A percentile compares a stretch with the other conserved stretches of the same genome.
Evolutionary conservation across 2,888 invertebrate genomes (phyloP).

Genomic region (Hypomecis punctinalis): DNA sequence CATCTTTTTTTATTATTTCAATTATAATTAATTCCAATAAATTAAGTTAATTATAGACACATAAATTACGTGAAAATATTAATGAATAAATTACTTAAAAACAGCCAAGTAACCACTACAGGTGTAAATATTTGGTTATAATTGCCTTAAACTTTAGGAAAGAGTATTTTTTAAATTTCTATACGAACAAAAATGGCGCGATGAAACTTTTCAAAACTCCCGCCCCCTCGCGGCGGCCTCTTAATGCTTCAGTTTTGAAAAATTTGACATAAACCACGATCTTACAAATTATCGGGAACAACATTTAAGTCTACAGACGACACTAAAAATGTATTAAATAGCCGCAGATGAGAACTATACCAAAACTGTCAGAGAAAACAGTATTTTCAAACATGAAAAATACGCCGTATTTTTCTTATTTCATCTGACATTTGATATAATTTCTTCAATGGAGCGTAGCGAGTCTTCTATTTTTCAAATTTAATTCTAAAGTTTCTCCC

Average conservation of each 20-base stretch:
- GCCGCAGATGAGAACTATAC: conserved; percentile 38
- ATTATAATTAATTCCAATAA: conserved; percentile 82
- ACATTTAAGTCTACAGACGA: conserved; percentile 77
- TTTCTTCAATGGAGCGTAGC: conserved; percentile 18
- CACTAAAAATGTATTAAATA: conserved; percentile 65
- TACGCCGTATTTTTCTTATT: conserved; percentile 9
- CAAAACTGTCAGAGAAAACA: conserved; percentile 23
- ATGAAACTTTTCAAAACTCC: conserved; percentile 64
- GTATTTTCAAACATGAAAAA: conserved; percentile 4
- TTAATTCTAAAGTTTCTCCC: conserved; percentile 4
- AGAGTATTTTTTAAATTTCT: conserved; percentile 77
- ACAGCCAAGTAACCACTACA: conserved; percentile 82
- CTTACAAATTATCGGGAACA: conserved; percentile 83
- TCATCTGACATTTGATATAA: conserved; percentile 36
- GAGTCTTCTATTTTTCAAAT: conserved; percentile 19
- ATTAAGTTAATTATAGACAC: conserved; percentile 83
- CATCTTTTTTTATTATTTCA: conserved; percentile 75
- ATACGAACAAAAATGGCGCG: conserved; percentile 66
- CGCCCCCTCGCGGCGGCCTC: conserved; percentile 26
- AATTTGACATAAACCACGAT: conserved; percentile 62
- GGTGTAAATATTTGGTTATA: conserved; percentile 82
- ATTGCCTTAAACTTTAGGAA: conserved; percentile 79
- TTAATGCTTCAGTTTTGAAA: conserved; percentile 58
- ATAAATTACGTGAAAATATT: conserved; percentile 84
- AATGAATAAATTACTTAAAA: conserved; percentile 80